Conservation (phyloP, 2,113 vertebrate species). For the Cygnus buccinator region DNA sequence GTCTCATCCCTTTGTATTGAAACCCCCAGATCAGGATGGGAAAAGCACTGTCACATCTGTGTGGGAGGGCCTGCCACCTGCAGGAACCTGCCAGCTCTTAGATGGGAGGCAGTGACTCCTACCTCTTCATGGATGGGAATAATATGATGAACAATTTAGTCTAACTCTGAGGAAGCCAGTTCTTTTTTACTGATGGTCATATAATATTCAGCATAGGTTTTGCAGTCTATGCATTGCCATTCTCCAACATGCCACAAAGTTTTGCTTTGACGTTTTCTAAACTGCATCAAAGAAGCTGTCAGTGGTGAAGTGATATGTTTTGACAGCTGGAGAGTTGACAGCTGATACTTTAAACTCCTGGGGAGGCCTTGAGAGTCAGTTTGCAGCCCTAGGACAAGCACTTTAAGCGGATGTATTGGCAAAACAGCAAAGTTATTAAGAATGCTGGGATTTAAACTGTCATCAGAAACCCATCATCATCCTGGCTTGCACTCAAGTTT, state of each 20-base stretch:
- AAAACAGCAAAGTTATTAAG: slow-evolving; percentile 10
- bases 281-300: neutral
- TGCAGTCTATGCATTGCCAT: neutral
- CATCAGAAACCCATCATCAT: neutral
- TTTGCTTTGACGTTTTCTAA: neutral
- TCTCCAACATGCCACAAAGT: neutral
- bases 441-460: neutral
- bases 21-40: neutral
- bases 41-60: fast-evolving
- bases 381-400: neutral
- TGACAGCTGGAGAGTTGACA: slow-evolving; percentile 1
- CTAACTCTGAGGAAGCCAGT: neutral
- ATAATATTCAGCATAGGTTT: neutral
- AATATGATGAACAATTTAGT: neutral
- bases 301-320: neutral
- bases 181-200: neutral
- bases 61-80: neutral
- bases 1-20: neutral
- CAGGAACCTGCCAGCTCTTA: neutral
- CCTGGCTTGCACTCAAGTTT: neutral
- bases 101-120: neutral
- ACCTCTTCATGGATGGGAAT: neutral
- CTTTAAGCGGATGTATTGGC: neutral
- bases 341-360: neutral
- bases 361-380: neutral